Percentiles rank a stretch among this genome's conserved stretches.
These are phyloP conservation scores for Drosophila kuntzei DNA, from an alignment of 2,888 invertebrate species.

Conservation along the genomic window DNA sequence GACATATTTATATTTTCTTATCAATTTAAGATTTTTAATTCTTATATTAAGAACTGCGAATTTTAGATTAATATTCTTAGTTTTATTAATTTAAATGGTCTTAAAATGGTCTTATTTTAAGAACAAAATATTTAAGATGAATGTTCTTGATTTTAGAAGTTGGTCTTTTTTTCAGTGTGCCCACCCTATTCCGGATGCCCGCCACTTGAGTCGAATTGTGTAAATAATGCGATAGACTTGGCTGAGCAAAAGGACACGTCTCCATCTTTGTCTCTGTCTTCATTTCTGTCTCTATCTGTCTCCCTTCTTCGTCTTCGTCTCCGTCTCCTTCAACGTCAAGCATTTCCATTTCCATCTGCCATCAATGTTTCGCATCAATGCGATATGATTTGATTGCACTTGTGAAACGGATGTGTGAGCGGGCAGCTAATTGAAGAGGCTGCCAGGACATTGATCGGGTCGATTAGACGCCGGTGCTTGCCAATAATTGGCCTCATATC, in stretches of 20 bases:
- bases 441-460: conserved; percentile 54
- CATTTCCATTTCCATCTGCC: conserved; percentile 15
- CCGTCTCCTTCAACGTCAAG: neutral
- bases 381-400: conserved; percentile 76
- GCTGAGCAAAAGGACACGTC: conserved; percentile 49
- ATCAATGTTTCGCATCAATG: conserved; percentile 57
- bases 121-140: too few species aligned
- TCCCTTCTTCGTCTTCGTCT: neutral
- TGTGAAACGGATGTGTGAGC: conserved; percentile 47
- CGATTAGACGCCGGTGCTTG: conserved; percentile 55
- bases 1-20: too few species aligned
- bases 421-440: conserved; percentile 64
- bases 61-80: too few species aligned
- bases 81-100: too few species aligned
- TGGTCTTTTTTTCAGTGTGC: too few species aligned
- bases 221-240: conserved; percentile 77
- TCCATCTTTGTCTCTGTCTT: neutral
- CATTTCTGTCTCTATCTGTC: conserved; percentile 7
- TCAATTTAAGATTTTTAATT: too few species aligned
- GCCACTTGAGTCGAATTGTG: conserved; percentile 76
- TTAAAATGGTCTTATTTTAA: too few species aligned
- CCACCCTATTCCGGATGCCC: conserved; percentile 8
- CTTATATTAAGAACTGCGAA: too few species aligned
- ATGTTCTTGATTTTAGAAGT: too few species aligned
- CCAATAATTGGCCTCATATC: conserved; percentile 72